Base-by-base conservation (phyloP, 2,797 vertebrate genomes). In the Danio choprae region DNA sequence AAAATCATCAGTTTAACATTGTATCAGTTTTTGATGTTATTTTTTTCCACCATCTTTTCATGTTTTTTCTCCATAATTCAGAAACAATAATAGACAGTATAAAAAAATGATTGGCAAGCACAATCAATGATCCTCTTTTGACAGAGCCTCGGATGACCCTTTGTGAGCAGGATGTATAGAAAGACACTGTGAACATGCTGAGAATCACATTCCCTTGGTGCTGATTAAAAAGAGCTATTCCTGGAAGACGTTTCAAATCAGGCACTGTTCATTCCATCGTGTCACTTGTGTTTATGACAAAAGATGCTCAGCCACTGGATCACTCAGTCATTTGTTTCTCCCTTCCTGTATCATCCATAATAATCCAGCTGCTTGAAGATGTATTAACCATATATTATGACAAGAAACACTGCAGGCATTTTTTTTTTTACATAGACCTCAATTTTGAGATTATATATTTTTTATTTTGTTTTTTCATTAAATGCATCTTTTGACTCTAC, bases 171-270 rank as follows among this genome's bases (percentile, higher is more conserved):
- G 62, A 78, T 36, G 64, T 53, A 64, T 4, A 38, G 53, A 38
- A 55, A 56, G 48, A 40, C 51, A 56, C 2, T 62, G 63, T 79
- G 48, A 80, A 73, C 63, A 60, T 59, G 64, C 56, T 67, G 67
- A 76, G 77, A 81, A 83, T 40, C 74, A 2, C 55, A 87, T 60
- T 82, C 81, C 71, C 86, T 60, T 18, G 67, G 71, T 76, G 87
- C 75, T 44, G 67, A 41, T 86, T 73, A 86, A 80, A 81, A 59
- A 80, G 59, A 83, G 80, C 69, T 85, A 90, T 91, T 92, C 87
- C 81, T 82, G 58, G 41, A 40, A 12, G 5, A 81, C 64, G 87
- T 43, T n/a, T 8, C 79, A 84, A 77, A 58, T 13, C n/a, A 78
- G 63, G 77, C 85, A 86, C 89, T 71, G 71, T 80, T 69, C 82